Base-by-base conservation (phyloP, 2,888 invertebrate genomes). In the Plebejus melissa region DNA sequence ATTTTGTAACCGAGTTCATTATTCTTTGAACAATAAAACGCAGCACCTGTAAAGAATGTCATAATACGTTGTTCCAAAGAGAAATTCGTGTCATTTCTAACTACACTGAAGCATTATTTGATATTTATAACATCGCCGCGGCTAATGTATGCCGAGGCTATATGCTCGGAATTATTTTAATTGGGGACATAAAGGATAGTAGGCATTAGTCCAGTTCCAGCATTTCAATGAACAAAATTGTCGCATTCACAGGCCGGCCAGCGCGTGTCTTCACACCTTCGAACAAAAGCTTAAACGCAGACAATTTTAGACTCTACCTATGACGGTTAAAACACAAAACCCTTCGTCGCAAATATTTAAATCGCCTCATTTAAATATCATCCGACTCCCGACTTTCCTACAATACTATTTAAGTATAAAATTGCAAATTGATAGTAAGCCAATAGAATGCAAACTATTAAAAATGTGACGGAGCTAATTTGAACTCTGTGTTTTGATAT, bases 151-250 rank as follows among this genome's bases (percentile, higher is more conserved):
- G 76, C 79, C 79, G 78, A 38, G 38, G 22, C 57, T 80, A 80
- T 79, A 80, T 80, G 81, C 80, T 78, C 77, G 83, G 84, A 86
- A 86, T 86, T 84, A 87, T 88, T 88, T 89, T 90, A 91, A 90
- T 91, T 90, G 90, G 88, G 82, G 82, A 85, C 84, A 87, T 84
- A 87, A 88, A 85, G 84, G 85, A 89, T 88, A 87, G 85, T 83
- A 79, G 83, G 84, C 87, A 89, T 88, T 89, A 87, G 88, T 87
- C 83, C 80, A 81, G 81, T 80, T 87, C 86, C 83, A 87, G 87
- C 88, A 88, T 88, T 87, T 86, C 84, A 87, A 88, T 86, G 85
- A 87, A 87, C 86, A 84, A 88, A 90, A 90, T 90, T 89, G 90
- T 90, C 87, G 87, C 90, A 88, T 90, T 89, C 86, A 82, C 82